Conservation (phyloP, 30 jellyfish, hydroid and myxozoan genomes). For the Catostylus mosaicus region DNA sequence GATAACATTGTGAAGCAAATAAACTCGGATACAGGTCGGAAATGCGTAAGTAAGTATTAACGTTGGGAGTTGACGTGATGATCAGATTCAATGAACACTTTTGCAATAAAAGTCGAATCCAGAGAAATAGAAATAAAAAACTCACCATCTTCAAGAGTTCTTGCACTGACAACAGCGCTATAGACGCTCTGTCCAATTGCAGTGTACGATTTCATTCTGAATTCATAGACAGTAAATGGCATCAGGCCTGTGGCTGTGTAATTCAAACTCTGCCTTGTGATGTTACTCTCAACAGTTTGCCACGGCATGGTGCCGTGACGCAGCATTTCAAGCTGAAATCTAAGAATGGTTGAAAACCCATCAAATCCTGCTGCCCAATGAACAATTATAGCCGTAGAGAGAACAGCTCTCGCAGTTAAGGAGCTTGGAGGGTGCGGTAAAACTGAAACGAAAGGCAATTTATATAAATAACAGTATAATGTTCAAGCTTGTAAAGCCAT, state of each 20-base stretch:
- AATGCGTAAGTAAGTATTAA: no score
- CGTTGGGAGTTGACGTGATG: no score
- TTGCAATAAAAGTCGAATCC: no score
- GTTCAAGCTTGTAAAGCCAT: no score
- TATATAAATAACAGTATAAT: no score
- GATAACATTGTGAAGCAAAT: no score
- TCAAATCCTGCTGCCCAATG: slow-evolving; percentile 60
- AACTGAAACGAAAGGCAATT: slow-evolving; percentile 21
- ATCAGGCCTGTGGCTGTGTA: slow-evolving; percentile 56
- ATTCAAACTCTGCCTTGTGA: not conserved
- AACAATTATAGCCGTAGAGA: slow-evolving; percentile 21
- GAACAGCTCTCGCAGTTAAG: slow-evolving; percentile 15
- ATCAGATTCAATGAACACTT: no score
- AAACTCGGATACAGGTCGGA: no score
- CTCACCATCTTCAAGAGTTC: slow-evolving; percentile 55
- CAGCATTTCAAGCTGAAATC: slow-evolving; percentile 38
- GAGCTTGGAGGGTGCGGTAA: slow-evolving; percentile 57
- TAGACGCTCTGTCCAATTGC: slow-evolving; percentile 31
- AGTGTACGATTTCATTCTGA: slow-evolving; percentile 31
- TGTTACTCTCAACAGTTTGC: slow-evolving; percentile 13
- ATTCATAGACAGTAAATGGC: slow-evolving; percentile 49
- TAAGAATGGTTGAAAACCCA: slow-evolving; percentile 46
- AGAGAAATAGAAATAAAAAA: not conserved
- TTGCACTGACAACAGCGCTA: slow-evolving; percentile 14
- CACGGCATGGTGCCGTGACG: slow-evolving; percentile 23